Base-by-base conservation (phyloP, 2,113 vertebrate species). In the Gopherus flavomarginatus region DNA sequence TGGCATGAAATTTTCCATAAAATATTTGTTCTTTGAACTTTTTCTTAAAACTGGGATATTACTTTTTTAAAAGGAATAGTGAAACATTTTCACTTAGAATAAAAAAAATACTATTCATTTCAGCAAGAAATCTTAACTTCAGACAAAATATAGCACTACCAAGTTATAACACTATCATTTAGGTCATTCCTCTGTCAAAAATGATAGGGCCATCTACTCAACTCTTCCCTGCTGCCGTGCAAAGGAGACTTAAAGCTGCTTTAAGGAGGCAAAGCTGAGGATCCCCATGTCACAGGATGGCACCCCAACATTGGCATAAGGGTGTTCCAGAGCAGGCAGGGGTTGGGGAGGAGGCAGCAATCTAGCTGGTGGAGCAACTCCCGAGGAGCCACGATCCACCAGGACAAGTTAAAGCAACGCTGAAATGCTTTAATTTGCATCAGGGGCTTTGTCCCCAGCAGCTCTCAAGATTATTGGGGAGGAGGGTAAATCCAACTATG, bases 81-180 rank as follows among this genome's bases (percentile, higher is more conserved):
- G 44, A 22, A 65, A 52, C 27, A 85, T 8, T 53, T 0, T 0
- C 1, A 5, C 35, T 88, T 26, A 35, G 22, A 65, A n/a, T n/a
- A 8, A 77, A 90, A 93, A 93, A 78, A 6, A 82, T 3, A 81
- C 8, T 42, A 3, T 44, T 90, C 50, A 90, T 54, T 87, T 69
- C 14, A 24, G 16, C 52, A 80, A 87, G 53, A 78, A 87, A 50
- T 54, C 13, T 59, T 65, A 1, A 47, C 42, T 72, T 88, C 52
- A 87, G 69, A 75, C 8, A 83, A 44, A 86, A 93, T 6, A 27
- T 2, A 69, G 3, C 0, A 1, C 19, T 42, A 88, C 81, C 27
- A 81, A 62, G n/a, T 50, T 31, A 12, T 5, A 89, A 92, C 11
- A 87, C 3, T 91, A 85, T 11, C 35, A 47, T 44, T 92, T 86